Evolutionary conservation across 64 coral and sea anemone genomes (phyloP).

Genomic region (Catalaphyllia jardinei): DNA sequence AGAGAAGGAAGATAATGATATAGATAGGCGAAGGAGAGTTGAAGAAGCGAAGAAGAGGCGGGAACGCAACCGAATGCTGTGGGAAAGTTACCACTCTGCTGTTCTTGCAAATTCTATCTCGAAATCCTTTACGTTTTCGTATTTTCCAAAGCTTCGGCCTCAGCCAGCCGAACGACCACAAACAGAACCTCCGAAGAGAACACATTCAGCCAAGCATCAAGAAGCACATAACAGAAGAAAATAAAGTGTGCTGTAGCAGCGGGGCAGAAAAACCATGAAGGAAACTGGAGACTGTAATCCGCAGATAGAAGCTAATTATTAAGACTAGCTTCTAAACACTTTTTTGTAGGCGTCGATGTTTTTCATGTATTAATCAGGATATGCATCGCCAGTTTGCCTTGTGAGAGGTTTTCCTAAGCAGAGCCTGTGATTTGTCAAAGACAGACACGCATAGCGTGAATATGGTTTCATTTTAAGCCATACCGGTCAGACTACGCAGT

Average conservation of each 20-base stretch:
- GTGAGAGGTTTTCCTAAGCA: no score
- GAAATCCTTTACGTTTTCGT: constrained; percentile 29
- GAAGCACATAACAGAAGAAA: neutral
- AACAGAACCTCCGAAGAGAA: constrained; percentile 4
- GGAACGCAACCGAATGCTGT: constrained; percentile 13
- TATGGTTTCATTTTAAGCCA: no score
- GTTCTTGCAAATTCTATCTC: constrained; percentile 15
- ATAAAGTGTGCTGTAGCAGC: neutral
- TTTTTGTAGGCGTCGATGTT: no score
- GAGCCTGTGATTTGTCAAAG: no score
- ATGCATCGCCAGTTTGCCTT: no score
- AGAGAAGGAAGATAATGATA: neutral
- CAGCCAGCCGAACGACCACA: neutral
- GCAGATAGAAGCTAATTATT: no score
- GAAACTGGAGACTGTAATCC: no score
- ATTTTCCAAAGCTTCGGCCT: constrained; percentile 38
- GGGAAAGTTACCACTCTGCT: constrained; percentile 32
- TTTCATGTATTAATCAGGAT: no score
- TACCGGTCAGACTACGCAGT: no score
- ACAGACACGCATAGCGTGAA: no score
- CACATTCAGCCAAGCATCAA: neutral
- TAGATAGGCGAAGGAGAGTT: neutral
- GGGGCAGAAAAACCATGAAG: neutral
- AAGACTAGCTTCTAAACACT: no score
- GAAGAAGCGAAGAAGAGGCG: neutral